Percentiles rank a stretch among this genome's conserved stretches.
Evolutionary conservation across 1,140 invertebrate genomes (phyloP).

Genomic region (Drosophila fuyamai): DNA sequence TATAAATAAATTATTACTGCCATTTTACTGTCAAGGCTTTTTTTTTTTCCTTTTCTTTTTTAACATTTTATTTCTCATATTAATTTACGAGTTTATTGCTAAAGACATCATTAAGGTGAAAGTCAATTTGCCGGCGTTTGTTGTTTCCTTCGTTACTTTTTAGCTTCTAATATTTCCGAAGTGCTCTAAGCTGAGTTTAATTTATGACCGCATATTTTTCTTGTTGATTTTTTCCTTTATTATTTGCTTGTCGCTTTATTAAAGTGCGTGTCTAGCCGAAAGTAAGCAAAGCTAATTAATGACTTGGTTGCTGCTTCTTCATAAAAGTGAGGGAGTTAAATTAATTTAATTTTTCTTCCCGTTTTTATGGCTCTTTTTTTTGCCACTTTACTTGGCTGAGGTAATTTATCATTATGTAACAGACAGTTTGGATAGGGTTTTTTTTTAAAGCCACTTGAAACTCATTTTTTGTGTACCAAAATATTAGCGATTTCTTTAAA

Average conservation of each 20-base stretch:
- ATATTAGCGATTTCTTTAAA: neutral
- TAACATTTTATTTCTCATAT: slow-evolving; percentile 40
- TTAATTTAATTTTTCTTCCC: slow-evolving; percentile 61
- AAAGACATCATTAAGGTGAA: slow-evolving; percentile 80
- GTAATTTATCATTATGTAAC: slow-evolving; percentile 41
- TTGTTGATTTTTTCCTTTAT: slow-evolving; percentile 23
- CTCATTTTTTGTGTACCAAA: neutral
- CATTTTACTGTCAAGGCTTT: slow-evolving; percentile 26
- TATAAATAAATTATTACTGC: slow-evolving; percentile 38
- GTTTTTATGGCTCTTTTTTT: slow-evolving; percentile 16
- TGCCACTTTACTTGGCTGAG: slow-evolving; percentile 1
- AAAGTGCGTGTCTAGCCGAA: slow-evolving; percentile 38
- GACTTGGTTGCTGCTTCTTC: slow-evolving; percentile 15
- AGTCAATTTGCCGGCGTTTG: slow-evolving; percentile 65
- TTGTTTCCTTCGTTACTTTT: slow-evolving; percentile 35
- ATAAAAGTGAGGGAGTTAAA: slow-evolving; percentile 46
- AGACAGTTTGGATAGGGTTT: slow-evolving; percentile 14
- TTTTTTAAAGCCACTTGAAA: neutral
- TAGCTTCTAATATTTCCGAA: slow-evolving; percentile 46
- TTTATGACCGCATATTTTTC: slow-evolving; percentile 70
- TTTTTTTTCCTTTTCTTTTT: slow-evolving; percentile 21
- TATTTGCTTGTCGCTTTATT: slow-evolving; percentile 24
- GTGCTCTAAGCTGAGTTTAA: slow-evolving; percentile 25
- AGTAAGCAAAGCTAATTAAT: slow-evolving; percentile 64
- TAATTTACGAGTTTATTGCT: slow-evolving; percentile 73